A percentile compares a stretch with the other conserved stretches of the same genome.
These are phyloP conservation scores for Beroe forskalii DNA, from an alignment of 37 sponge, comb jelly and placozoan genomes.

Conservation along the genomic window DNA sequence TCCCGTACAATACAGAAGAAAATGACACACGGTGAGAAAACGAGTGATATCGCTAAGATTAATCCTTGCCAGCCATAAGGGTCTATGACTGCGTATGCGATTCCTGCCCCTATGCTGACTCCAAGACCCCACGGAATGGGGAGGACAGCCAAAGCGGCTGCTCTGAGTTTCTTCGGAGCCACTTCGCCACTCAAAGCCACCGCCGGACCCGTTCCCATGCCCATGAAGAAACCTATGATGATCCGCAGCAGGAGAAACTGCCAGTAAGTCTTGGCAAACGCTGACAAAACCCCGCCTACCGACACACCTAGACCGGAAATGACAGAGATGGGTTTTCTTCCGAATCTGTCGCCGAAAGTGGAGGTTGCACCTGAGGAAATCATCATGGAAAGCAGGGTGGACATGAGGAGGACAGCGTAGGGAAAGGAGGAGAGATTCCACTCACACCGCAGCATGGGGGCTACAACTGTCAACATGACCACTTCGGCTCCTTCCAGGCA, in stretches of 20 bases:
- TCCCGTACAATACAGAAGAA: neutral
- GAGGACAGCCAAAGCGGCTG: neutral
- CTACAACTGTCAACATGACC: neutral
- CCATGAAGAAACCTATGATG: neutral
- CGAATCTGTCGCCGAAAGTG: neutral
- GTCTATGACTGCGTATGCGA: neutral
- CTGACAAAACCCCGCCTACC: neutral
- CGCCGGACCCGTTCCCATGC: neutral
- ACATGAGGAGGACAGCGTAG: neutral
- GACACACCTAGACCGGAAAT: neutral
- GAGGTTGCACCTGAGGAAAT: neutral
- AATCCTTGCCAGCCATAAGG: conserved; percentile 12
- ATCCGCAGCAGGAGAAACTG: neutral
- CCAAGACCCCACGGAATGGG: neutral
- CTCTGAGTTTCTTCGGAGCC: neutral
- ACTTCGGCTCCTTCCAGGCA: conserved; percentile 7
- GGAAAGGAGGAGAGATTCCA: neutral
- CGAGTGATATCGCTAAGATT: neutral
- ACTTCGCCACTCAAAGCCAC: conserved; percentile 20
- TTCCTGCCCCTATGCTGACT: neutral
- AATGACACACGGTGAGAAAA: neutral
- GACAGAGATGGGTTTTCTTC: neutral
- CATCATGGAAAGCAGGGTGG: neutral
- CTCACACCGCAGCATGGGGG: neutral
- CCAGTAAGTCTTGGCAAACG: neutral